These are phyloP conservation scores for Acanthosepion esculentum DNA, from an alignment of 2,888 invertebrate genomes.

Conservation along the genomic window DNA sequence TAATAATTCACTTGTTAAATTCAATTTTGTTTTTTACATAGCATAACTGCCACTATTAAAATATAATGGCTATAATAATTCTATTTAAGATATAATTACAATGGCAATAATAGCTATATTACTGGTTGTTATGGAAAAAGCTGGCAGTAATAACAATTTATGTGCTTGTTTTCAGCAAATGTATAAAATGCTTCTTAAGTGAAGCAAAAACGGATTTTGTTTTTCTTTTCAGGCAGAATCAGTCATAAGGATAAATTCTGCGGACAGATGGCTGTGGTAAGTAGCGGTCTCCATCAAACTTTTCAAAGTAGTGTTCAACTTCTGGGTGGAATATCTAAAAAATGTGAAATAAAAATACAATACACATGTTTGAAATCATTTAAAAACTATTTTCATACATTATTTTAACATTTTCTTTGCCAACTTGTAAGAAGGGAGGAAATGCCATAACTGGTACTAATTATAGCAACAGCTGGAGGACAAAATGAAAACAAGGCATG, in stretches of 20 bases:
- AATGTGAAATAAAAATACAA: slow-evolving; percentile 36
- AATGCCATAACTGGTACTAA: no score
- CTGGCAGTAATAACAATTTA: not conserved
- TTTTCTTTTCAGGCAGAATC: slow-evolving; percentile 49
- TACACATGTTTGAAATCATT: no score
- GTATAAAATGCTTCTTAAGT: not conserved
- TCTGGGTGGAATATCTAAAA: slow-evolving; percentile 75
- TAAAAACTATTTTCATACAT: no score
- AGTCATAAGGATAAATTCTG: slow-evolving; percentile 76
- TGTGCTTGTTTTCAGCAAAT: not conserved
- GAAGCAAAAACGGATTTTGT: not conserved
- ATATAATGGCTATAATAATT: no score
- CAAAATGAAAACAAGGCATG: no score
- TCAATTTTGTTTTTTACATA: no score
- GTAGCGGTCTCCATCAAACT: slow-evolving; percentile 77
- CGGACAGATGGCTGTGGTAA: slow-evolving; percentile 75
- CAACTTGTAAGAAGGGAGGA: no score
- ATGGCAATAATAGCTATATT: not conserved
- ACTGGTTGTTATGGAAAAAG: not conserved
- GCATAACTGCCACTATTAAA: no score
- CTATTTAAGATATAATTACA: not conserved
- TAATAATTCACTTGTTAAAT: no score
- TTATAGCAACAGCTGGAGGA: no score
- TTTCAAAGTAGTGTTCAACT: slow-evolving; percentile 75
- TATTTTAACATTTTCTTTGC: no score